Percentiles rank a stretch among this genome's conserved stretches.
These are phyloP conservation scores for Pocillopora grandis DNA, from an alignment of 92 coral and sea anemone genomes.

Conservation along the genomic window DNA sequence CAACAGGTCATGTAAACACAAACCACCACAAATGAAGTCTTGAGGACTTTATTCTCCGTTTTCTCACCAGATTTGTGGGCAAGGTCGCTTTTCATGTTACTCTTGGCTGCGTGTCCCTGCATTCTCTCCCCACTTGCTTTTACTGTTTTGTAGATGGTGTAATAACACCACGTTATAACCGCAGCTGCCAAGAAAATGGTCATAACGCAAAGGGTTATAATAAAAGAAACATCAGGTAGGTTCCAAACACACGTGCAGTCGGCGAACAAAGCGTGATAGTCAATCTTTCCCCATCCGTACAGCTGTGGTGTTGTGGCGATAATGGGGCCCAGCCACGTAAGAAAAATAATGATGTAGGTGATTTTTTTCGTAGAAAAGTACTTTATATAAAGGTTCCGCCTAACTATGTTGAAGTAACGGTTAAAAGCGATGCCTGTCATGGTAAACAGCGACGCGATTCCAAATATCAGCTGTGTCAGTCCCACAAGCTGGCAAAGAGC, in stretches of 20 bases:
- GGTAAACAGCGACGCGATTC: slow-evolving; percentile 68
- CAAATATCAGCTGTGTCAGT: slow-evolving; percentile 59
- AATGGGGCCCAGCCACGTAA: slow-evolving; percentile 67
- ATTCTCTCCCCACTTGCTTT: slow-evolving; percentile 62
- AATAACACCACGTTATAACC: slow-evolving; percentile 67
- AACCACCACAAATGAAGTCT: slow-evolving; percentile 80
- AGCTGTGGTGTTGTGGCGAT: slow-evolving; percentile 71
- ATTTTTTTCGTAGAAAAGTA: slow-evolving; percentile 58
- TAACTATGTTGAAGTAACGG: slow-evolving; percentile 71
- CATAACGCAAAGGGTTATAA: slow-evolving; percentile 49
- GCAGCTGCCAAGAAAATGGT: slow-evolving; percentile 57
- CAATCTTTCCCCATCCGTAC: slow-evolving; percentile 85
- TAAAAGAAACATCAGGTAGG: slow-evolving; percentile 64
- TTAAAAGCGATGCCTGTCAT: slow-evolving; percentile 72
- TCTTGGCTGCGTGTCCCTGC: slow-evolving; percentile 44
- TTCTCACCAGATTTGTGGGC: background rate
- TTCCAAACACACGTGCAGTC: slow-evolving; percentile 75
- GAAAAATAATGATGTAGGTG: slow-evolving; percentile 42
- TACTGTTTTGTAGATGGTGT: slow-evolving; percentile 67
- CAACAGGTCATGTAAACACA: slow-evolving; percentile 77
- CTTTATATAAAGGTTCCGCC: slow-evolving; percentile 45
- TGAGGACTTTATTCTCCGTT: slow-evolving; percentile 62
- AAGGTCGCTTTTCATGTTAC: slow-evolving; percentile 16
- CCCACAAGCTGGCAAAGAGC: slow-evolving; percentile 56
- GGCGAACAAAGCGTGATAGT: slow-evolving; percentile 52